Evolutionary conservation across 2,888 invertebrate genomes (phyloP).

Genomic region (Fabriciana adippe): DNA sequence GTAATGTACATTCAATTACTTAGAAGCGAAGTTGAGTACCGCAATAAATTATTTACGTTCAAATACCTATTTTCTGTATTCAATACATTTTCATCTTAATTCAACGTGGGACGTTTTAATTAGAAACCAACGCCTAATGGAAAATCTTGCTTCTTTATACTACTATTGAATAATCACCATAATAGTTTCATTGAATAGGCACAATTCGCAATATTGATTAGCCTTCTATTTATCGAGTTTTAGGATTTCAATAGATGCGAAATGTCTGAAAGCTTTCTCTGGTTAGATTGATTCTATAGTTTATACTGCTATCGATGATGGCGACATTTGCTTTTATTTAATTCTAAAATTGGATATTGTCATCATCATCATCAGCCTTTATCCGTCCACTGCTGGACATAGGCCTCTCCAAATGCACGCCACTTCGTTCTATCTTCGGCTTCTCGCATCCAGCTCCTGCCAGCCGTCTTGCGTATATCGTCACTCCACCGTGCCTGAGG

Average conservation of each 20-base stretch:
- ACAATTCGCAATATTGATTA: slow-evolving; percentile 28
- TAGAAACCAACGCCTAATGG: slow-evolving; percentile 27
- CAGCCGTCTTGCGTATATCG: too few species aligned
- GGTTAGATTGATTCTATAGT: slow-evolving; percentile 11
- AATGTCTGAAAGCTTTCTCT: slow-evolving; percentile 24
- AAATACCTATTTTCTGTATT: slow-evolving; percentile 6
- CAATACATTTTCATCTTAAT: slow-evolving; percentile 20
- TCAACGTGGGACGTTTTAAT: slow-evolving; percentile 22
- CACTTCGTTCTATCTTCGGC: too few species aligned
- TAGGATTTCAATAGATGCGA: slow-evolving; percentile 23
- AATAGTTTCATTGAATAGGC: slow-evolving; percentile 29
- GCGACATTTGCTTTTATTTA: too few species aligned
- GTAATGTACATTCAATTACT: neutral
- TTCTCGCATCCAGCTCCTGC: too few species aligned
- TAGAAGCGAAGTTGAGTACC: slow-evolving; percentile 1
- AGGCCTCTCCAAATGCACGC: too few species aligned
- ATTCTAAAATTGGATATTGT: too few species aligned
- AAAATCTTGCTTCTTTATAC: slow-evolving; percentile 32
- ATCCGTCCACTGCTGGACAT: too few species aligned
- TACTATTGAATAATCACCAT: slow-evolving; percentile 29
- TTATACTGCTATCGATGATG: neutral
- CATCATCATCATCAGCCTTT: too few species aligned
- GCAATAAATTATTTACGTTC: slow-evolving; percentile 14
- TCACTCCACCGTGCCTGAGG: too few species aligned
- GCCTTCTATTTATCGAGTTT: slow-evolving; percentile 29